Percentiles rank a stretch among this genome's conserved stretches.
These are phyloP conservation scores for Zosterops hypoxanthus DNA, from an alignment of 2,113 vertebrate species.

Conservation along the genomic window DNA sequence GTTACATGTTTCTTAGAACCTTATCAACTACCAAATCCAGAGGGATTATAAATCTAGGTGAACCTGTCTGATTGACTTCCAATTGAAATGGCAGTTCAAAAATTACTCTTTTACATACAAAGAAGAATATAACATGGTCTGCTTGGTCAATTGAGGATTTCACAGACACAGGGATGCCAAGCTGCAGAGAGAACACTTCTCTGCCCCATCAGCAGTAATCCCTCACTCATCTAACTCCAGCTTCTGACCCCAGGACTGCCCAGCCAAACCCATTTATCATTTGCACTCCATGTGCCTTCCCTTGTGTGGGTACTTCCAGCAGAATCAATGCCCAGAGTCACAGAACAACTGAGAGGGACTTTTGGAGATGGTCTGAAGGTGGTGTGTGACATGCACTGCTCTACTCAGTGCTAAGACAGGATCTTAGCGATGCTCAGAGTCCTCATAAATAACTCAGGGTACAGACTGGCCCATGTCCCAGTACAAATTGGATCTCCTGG, in stretches of 20 bases:
- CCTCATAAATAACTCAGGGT: not conserved
- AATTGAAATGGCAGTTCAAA: not conserved
- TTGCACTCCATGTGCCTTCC: not conserved
- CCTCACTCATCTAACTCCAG: not conserved
- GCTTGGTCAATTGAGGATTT: not conserved
- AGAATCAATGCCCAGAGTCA: not conserved
- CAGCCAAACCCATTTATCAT: not conserved
- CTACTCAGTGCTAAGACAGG: not conserved
- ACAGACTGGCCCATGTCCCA: not conserved
- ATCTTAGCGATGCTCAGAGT: not conserved
- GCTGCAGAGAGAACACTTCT: not conserved
- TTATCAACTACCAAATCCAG: not conserved
- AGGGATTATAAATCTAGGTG: not conserved
- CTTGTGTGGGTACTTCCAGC: not conserved
- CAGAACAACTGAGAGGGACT: not conserved
- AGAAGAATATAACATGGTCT: not conserved
- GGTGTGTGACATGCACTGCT: not conserved
- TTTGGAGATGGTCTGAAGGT: accelerated
- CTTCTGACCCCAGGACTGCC: not conserved
- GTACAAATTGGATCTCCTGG: not conserved
- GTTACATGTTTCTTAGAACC: not conserved
- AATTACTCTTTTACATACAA: not conserved
- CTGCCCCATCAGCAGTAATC: not conserved
- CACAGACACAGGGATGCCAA: not conserved
- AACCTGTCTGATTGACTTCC: not conserved